Base-by-base conservation (phyloP, 2,888 invertebrate species). In the Ditula angustiorana region DNA sequence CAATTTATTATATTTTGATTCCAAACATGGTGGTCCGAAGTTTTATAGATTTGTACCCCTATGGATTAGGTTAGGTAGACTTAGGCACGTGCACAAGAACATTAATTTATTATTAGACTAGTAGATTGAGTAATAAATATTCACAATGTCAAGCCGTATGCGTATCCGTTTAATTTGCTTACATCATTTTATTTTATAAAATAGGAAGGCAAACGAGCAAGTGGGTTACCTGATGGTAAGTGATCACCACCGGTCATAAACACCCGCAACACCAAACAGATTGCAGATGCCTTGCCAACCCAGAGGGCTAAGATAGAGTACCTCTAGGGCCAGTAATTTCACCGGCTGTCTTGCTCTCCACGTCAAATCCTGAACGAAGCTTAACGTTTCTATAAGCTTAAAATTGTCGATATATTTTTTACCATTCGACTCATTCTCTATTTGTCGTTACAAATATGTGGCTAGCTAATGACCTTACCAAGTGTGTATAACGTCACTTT, bases 1-100 rank as follows among this genome's bases (percentile, higher is more conserved):
- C 41, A 11, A 50, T 63, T 53, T 37, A 37, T 47, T 47, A 16
- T 57, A 24, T 41, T 26, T 57, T 57, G 47, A 62, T 30, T 30
- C 28, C 30, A 37, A 49, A 49, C 49, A 46, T 52, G 50, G 57
- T 50, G 57, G 44, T 26, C 44, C 44, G 8, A 19, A 26, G n/a
- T 58, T 58, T 52, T 52, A 63, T 63, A 37, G 57, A 11, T 52
- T 33, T 44, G 44, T 57, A 49, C 63, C 63, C 57, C 57, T 57
- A 58, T 63, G 50, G 30, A 16, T 50, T n/a, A n/a, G n/a, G n/a
- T n/a, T n/a, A n/a, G n/a, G 57, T 30, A 10, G 19, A n/a, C n/a
- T 41, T 37, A 24, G 50, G 50, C 50, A 63, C 57, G 57, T 58
- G 63, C 44, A 49, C 28, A 50, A 24, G 21, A 13, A 35, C 35